These are phyloP conservation scores for Rhinophrynus dorsalis DNA, from an alignment of 2,797 vertebrate species.

Conservation along the genomic window DNA sequence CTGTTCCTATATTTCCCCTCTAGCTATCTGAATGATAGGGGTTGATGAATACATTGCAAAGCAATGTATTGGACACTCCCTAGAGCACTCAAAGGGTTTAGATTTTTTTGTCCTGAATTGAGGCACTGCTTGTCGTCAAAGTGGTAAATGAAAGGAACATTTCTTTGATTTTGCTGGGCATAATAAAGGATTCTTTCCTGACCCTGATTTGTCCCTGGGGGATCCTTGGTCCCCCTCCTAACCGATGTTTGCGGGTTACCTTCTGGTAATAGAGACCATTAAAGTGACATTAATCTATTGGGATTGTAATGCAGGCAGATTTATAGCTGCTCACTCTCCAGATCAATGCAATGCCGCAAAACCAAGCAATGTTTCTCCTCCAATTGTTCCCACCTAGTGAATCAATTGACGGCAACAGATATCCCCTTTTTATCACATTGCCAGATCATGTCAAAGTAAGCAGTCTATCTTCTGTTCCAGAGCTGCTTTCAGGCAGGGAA, in stretches of 20 bases:
- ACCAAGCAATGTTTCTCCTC: conserved; percentile 42
- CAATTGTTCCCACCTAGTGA: conserved; percentile 40
- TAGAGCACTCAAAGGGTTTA: no score
- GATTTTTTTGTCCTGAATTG: no score
- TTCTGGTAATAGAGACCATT: conserved; percentile 41
- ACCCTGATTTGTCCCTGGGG: background rate
- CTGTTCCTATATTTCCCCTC: no score
- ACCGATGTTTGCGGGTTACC: conserved; percentile 11
- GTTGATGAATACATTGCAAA: no score
- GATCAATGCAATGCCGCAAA: conserved; percentile 56
- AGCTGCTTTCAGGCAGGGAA: background rate
- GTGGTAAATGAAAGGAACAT: background rate
- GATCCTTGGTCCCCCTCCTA: background rate
- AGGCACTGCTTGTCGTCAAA: background rate
- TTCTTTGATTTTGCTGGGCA: conserved; percentile 16
- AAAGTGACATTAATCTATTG: conserved; percentile 57
- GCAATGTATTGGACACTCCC: no score
- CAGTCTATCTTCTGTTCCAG: background rate
- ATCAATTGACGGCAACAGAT: conserved; percentile 31
- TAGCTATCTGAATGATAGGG: no score
- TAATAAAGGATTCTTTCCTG: conserved; percentile 18
- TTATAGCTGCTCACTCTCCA: conserved; percentile 51
- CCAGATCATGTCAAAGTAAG: no score
- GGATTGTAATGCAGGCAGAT: conserved; percentile 52
- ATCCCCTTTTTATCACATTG: background rate